phyloP scores from a whole-genome alignment of 2,113 vertebrate species.

The Limanda limanda region DNA sequence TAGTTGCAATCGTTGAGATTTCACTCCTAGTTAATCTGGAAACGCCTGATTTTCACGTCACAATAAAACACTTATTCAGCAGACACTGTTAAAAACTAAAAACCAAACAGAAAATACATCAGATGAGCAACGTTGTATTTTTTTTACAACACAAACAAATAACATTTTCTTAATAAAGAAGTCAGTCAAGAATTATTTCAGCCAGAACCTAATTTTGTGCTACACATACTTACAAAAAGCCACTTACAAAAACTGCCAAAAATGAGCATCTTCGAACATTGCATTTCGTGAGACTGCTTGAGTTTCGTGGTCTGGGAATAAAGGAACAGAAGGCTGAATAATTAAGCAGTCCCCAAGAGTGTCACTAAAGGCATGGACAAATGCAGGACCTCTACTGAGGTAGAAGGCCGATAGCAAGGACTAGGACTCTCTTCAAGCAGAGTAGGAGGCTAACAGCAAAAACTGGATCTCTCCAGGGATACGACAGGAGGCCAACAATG shows the following conservation, averaged over 20 bases:
- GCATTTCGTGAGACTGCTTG: neutral
- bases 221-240: neutral
- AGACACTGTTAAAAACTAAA: neutral
- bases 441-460: neutral
- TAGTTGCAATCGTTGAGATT: neutral
- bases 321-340: neutral
- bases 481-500: neutral
- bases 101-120: neutral
- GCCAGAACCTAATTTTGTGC: neutral
- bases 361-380: neutral
- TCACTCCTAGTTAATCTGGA: no score
- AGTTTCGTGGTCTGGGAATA: neutral
- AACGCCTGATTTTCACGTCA: neutral
- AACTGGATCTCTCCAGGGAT: neutral
- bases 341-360: neutral
- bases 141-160: neutral
- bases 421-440: neutral
- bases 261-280: no score
- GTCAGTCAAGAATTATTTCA: neutral
- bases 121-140: neutral
- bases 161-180: neutral
- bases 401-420: no score
- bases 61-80: no score
- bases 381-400: neutral
- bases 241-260: neutral